These are phyloP conservation scores for Megaceryle alcyon DNA, from an alignment of 2,797 vertebrate species.

Conservation along the genomic window DNA sequence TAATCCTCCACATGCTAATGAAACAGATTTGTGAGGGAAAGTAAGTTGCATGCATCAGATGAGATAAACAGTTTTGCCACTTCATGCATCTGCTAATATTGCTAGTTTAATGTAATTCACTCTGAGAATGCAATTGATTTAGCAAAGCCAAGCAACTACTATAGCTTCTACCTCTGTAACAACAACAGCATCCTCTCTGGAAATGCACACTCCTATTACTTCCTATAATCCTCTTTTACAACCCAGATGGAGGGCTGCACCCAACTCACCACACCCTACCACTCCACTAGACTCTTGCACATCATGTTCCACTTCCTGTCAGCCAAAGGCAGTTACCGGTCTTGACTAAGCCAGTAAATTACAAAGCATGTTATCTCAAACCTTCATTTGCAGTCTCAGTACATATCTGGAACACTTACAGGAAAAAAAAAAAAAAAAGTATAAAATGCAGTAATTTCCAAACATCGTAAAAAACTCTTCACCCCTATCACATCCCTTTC, in stretches of 20 bases:
- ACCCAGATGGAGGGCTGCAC: not conserved
- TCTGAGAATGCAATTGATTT: not conserved
- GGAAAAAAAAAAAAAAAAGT: not conserved
- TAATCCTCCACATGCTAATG: not conserved
- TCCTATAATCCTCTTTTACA: not conserved
- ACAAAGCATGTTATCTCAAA: not conserved
- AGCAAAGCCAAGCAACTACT: not conserved
- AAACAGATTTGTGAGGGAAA: not conserved
- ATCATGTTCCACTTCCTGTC: constrained; percentile 54
- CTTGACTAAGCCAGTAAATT: not conserved
- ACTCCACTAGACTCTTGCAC: constrained; percentile 19
- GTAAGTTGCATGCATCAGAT: not conserved
- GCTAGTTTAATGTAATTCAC: not conserved
- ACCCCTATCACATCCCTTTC: not conserved
- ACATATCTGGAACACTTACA: not conserved
- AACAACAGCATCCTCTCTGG: not conserved
- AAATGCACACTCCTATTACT: not conserved
- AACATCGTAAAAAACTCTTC: not conserved
- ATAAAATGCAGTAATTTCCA: not conserved
- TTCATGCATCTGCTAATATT: not conserved
- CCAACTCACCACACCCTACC: not conserved
- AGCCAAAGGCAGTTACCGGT: not conserved
- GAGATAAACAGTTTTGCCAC: constrained; percentile 7
- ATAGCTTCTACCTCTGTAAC: not conserved
- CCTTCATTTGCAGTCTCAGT: not conserved